Percentiles rank a stretch among this genome's conserved stretches.
These are phyloP conservation scores for Puffinus mauretanicus DNA, from an alignment of 2,113 vertebrate species.

Conservation along the genomic window DNA sequence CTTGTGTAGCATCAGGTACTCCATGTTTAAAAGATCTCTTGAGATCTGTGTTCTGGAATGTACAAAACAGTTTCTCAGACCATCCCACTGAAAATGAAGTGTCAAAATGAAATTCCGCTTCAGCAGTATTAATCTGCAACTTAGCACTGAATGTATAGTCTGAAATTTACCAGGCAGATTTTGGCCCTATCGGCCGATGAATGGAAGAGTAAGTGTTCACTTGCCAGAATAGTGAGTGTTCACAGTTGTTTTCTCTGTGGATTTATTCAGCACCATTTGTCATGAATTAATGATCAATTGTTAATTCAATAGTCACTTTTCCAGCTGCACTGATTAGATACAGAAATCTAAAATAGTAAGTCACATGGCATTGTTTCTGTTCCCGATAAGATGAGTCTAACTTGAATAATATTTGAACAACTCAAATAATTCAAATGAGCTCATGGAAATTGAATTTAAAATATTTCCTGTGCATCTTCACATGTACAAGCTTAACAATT, in stretches of 20 bases:
- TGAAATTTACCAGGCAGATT: constrained; percentile 41
- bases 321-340: constrained; percentile 58
- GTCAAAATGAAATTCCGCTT: background rate
- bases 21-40: background rate
- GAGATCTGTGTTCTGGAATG: background rate
- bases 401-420: constrained; percentile 51
- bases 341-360: constrained; percentile 40
- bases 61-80: background rate
- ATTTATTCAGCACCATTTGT: constrained; percentile 54
- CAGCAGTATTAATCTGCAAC: background rate
- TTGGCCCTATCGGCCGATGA: constrained; percentile 5
- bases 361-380: constrained; percentile 44
- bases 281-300: constrained; percentile 66
- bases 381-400: constrained; percentile 55
- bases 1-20: background rate
- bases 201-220: constrained; percentile 6
- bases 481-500: background rate
- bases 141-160: background rate
- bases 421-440: constrained; percentile 27
- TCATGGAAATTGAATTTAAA: constrained; percentile 24
- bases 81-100: background rate
- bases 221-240: constrained; percentile 46
- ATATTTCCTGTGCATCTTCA: constrained; percentile 2
- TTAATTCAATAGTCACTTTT: constrained; percentile 61
- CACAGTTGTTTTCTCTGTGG: constrained; percentile 37